A percentile compares a stretch with the other conserved stretches of the same genome.
Evolutionary conservation across 2,888 invertebrate genomes (phyloP).

Genomic region (Thymelicus acteon): DNA sequence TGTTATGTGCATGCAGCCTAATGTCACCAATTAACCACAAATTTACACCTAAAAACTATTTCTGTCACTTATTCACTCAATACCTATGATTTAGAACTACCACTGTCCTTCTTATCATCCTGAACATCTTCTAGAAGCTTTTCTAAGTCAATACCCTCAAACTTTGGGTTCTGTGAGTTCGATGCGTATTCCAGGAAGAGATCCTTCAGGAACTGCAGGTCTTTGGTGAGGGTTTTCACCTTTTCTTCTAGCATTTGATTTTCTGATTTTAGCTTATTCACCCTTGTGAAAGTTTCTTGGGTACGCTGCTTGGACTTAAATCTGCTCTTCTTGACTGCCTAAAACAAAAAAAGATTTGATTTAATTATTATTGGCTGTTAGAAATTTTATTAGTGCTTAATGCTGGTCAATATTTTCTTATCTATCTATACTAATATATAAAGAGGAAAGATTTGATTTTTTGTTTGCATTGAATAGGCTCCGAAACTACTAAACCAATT

Average conservation of each 20-base stretch:
- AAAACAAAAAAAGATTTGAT: constrained; percentile 43
- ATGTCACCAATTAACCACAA: too few species aligned
- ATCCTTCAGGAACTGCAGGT: constrained; percentile 91
- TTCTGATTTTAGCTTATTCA: constrained; percentile 90
- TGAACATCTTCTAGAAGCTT: constrained; percentile 83
- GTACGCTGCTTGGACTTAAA: constrained; percentile 91
- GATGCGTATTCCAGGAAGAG: constrained; percentile 92
- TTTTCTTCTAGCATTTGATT: constrained; percentile 92
- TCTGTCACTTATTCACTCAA: constrained; percentile 9
- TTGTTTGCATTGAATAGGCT: too few species aligned
- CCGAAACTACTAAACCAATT: too few species aligned
- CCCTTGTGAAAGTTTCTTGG: constrained; percentile 90
- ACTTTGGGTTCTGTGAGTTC: constrained; percentile 81
- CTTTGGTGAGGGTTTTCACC: constrained; percentile 92
- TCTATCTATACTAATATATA: too few species aligned
- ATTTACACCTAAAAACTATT: too few species aligned
- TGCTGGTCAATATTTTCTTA: too few species aligned
- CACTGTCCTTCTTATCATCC: constrained; percentile 63
- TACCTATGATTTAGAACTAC: constrained; percentile 48
- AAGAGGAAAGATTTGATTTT: too few species aligned
- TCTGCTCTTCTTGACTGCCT: constrained; percentile 93
- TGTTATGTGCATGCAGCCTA: too few species aligned
- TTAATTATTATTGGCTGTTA: too few species aligned
- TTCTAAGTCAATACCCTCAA: constrained; percentile 84
- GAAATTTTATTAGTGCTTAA: too few species aligned